Base-by-base conservation (phyloP, 2,113 vertebrate species). In the Castor canadensis region DNA sequence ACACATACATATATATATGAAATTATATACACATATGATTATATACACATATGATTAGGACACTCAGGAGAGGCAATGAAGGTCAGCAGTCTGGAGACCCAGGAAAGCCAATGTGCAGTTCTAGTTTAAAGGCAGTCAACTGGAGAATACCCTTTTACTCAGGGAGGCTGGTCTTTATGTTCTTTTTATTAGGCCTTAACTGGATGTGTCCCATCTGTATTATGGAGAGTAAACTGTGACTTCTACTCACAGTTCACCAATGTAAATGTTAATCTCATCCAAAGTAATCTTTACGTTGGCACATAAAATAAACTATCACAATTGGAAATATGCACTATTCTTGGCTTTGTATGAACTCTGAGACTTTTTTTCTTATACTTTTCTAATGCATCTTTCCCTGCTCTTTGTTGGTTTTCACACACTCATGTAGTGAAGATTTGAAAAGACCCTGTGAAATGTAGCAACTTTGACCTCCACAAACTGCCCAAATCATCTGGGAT, bases 231-330 rank as follows among this genome's bases (percentile, higher is more conserved):
- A 80, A 49, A 79, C 38, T 87, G 24, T 60, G 19, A 6, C 19
- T 26, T 90, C 82, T 87, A 90, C 54, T 16, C 45, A 30, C 47
- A 49, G 35, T 56, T 84, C 32, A 84, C 67, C 38, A 60, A 69
- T 67, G 85, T 92, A 95, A 85, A 69, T 95, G 26, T 86, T 75
- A 86, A 81, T 67, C 35, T 92, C 16, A 76, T 69, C 73, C 16
- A 60, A 40, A 80, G 9, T n/a, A 79, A 43, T 43, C 26, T 82
- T 38, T 40, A 93, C 72, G 47, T 60, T 54, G 47, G 84, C 58
- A 62, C 20, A 79, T 52, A 52, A 85, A 75, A 69, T 80, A 76
- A 81, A 54, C 66, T 17, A 43, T 89, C 43, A 54, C 15, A 80
- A 43, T 97, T 95, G 15, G 9, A 91, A 91, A 93, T 64, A 13